A percentile compares a stretch with the other conserved stretches of the same genome.
phyloP scores from a whole-genome alignment of 2,797 vertebrate genomes.

The Melanotaenia nigrans region DNA sequence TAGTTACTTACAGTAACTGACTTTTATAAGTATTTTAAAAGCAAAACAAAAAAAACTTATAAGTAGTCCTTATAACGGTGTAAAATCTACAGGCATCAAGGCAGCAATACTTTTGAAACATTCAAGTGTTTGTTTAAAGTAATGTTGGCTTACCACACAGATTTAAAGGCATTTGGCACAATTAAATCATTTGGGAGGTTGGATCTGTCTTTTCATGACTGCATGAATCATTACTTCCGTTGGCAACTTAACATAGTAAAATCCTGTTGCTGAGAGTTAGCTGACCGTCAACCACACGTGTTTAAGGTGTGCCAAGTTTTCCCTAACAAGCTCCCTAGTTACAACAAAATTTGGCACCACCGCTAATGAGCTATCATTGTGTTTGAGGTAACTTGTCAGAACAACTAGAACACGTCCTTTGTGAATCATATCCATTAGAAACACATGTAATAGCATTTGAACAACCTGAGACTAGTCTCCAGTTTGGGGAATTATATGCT shows the following conservation, averaged over 20 bases:
- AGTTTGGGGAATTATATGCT: neutral
- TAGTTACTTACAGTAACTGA: neutral
- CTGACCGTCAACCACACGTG: constrained; percentile 10
- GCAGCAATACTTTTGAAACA: neutral
- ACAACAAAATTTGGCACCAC: constrained; percentile 20
- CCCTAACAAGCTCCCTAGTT: constrained; percentile 54
- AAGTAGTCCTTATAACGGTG: neutral
- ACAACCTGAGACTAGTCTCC: neutral
- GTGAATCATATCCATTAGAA: neutral
- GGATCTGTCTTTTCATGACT: constrained; percentile 22
- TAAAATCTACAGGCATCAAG: neutral
- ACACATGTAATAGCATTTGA: neutral
- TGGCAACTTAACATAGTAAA: constrained; percentile 35
- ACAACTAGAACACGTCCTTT: neutral
- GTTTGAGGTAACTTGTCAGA: constrained; percentile 13
- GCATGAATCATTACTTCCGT: constrained; percentile 34
- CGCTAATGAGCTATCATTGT: constrained; percentile 7
- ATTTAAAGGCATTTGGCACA: constrained; percentile 29
- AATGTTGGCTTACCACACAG: neutral
- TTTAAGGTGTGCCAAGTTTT: constrained; percentile 28
- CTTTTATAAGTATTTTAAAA: neutral
- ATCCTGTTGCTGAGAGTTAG: constrained; percentile 29
- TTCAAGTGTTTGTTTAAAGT: constrained; percentile 1
- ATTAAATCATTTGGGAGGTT: constrained; percentile 1
- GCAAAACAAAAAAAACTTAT: neutral